Conservation (phyloP, 2,888 invertebrate species). For the Trachelus iudaicus region DNA sequence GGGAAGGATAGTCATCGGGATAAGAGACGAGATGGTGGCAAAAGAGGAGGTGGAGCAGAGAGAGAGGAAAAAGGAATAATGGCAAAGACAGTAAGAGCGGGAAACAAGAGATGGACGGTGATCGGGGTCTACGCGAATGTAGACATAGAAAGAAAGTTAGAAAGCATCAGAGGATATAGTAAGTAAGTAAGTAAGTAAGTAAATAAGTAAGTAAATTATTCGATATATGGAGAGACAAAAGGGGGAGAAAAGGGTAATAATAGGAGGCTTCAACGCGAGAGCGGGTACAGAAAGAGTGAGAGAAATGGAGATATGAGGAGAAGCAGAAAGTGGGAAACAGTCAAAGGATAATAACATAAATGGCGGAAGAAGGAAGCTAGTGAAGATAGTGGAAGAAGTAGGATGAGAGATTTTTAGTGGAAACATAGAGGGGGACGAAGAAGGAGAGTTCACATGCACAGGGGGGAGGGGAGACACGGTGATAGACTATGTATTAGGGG, state of each 20-base stretch:
- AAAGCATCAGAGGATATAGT: not conserved
- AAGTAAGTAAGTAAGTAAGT: too few species aligned
- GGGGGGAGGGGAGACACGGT: conserved; percentile 1
- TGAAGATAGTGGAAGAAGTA: not conserved
- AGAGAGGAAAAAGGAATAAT: not conserved
- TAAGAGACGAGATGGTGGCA: not conserved
- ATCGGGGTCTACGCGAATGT: not conserved
- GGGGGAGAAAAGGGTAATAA: not conserved
- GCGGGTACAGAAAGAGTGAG: too few species aligned
- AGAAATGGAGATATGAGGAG: not conserved
- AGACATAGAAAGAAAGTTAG: not conserved
- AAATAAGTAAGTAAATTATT: too few species aligned
- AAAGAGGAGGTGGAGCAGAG: not conserved
- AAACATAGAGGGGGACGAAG: not conserved
- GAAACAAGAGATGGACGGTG: too few species aligned
- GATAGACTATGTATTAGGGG: conserved; percentile 7
- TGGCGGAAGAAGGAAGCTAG: not conserved
- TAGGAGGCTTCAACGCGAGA: too few species aligned
- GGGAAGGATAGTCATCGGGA: not conserved
- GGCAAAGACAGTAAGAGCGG: not conserved
- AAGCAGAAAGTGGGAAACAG: not conserved
- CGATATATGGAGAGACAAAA: not conserved
- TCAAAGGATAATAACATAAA: conserved; percentile 2
- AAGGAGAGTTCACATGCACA: conserved; percentile 2
- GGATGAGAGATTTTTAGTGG: conserved; percentile 2